Evolutionary conservation across 2,888 invertebrate genomes (phyloP), one percentile per base, ranked within the genome.

Genomic region (Trichacis sp.): DNA sequence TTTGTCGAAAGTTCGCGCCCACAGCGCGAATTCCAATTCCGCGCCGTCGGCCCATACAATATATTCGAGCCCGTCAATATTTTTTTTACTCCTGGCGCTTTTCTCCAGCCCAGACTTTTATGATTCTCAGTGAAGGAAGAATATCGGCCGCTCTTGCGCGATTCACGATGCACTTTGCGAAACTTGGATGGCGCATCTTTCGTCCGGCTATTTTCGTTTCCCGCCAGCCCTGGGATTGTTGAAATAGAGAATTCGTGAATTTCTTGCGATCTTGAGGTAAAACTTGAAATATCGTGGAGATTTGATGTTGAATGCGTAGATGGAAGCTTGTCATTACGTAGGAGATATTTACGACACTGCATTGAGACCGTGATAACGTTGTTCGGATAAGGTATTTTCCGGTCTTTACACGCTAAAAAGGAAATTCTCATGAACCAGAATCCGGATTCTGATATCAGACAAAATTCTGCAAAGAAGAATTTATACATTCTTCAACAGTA

Each of bases 1-100:
- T 57, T 65, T 30, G 30, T 49, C 49, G 50, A 59, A 68, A 64
- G 48, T 61, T 68, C 29, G 52, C 17, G 19, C 63, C 52, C n/a
- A n/a, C n/a, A n/a, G 54, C 42, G 49, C 40, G 66, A 50, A 56
- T 62, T 62, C 59, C 57, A 57, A 65, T 61, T 57, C 57, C 53
- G 55, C 45, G 47, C 56, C 48, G 51, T 58, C 54, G 8, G 11
- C 43, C 62, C 54, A 61, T 63, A 54, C 53, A 57, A 56, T 61
- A 57, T 61, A 64, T 64, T 63, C 47, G 24, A 8, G 47, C 14
- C 43, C 50, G 60, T 61, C 65, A 60, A 51, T 45, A 54, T 54
- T 52, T 8, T 53, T 40, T 30, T 17, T 36, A 53, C 54, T 54
- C 12, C 33, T 5, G 11, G 9, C 36, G 14, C 3, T 29, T 12